Conservation (phyloP, 2,888 invertebrate species). For the Volucella zonaria region DNA sequence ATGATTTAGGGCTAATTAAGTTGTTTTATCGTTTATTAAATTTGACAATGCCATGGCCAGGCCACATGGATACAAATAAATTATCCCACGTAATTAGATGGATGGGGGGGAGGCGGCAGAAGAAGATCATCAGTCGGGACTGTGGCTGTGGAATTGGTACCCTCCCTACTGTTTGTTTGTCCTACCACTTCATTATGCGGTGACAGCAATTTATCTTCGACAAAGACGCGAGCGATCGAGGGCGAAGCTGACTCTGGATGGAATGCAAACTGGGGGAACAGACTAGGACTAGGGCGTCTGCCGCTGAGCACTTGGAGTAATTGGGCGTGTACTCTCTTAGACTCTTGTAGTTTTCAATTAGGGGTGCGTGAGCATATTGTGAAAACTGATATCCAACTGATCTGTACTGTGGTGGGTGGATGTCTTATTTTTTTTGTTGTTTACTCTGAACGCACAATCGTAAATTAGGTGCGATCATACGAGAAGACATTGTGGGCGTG, state of each 20-base stretch:
- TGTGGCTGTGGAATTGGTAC: slow-evolving; percentile 12
- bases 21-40: slow-evolving; percentile 72
- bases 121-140: slow-evolving; percentile 17
- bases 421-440: slow-evolving; percentile 36
- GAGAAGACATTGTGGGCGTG: slow-evolving; percentile 58
- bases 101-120: background rate
- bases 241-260: slow-evolving; percentile 40
- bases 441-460: slow-evolving; percentile 16
- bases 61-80: slow-evolving; percentile 70
- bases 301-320: slow-evolving; percentile 61
- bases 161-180: slow-evolving; percentile 65
- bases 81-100: slow-evolving; percentile 70
- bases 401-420: slow-evolving; percentile 52
- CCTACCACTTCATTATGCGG: slow-evolving; percentile 72
- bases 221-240: slow-evolving; percentile 36
- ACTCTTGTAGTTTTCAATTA: slow-evolving; percentile 64
- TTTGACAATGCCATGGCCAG: slow-evolving; percentile 71
- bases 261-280: slow-evolving; percentile 42
- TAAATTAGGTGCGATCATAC: slow-evolving; percentile 67
- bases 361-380: slow-evolving; percentile 54
- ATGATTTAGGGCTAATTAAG: slow-evolving; percentile 73
- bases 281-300: slow-evolving; percentile 1
- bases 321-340: slow-evolving; percentile 66
- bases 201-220: slow-evolving; percentile 72
- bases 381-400: slow-evolving; percentile 47